Conservation (phyloP, 2,888 invertebrate genomes). For the Lasius fuliginosus region DNA sequence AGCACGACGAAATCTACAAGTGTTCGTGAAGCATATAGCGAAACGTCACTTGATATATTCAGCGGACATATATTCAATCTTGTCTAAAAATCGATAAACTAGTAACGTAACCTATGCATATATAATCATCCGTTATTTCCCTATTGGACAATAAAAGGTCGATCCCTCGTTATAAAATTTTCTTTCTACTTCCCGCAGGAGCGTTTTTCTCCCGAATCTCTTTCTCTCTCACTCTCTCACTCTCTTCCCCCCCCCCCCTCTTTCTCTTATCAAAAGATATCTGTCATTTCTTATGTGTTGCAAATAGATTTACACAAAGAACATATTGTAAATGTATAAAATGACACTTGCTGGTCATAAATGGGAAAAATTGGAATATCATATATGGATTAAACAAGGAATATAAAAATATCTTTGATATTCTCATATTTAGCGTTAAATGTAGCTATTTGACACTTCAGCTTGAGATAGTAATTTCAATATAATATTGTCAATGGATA, state of each 20-base stretch:
- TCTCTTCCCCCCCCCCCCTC: background rate
- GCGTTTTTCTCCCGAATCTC: background rate
- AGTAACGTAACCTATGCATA: conserved; percentile 68
- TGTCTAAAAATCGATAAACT: conserved; percentile 73
- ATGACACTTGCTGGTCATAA: background rate
- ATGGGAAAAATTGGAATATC: background rate
- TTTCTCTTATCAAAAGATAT: conserved; percentile 37
- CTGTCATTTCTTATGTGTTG: background rate
- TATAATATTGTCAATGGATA: background rate
- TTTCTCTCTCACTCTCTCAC: background rate
- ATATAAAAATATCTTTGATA: background rate
- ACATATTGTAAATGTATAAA: background rate
- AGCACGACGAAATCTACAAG: conserved; percentile 45
- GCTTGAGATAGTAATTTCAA: background rate
- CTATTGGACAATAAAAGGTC: conserved; percentile 46
- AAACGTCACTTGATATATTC: conserved; percentile 20
- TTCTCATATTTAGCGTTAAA: background rate
- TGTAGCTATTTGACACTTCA: background rate
- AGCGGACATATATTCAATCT: conserved; percentile 27
- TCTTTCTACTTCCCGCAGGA: background rate
- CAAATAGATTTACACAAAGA: conserved; percentile 25
- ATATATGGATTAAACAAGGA: background rate
- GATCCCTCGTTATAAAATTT: conserved; percentile 40
- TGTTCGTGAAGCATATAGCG: conserved; percentile 23
- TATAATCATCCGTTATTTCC: conserved; percentile 58